phyloP scores from a whole-genome alignment of 1,140 invertebrate genomes.

The Limonius californicus region DNA sequence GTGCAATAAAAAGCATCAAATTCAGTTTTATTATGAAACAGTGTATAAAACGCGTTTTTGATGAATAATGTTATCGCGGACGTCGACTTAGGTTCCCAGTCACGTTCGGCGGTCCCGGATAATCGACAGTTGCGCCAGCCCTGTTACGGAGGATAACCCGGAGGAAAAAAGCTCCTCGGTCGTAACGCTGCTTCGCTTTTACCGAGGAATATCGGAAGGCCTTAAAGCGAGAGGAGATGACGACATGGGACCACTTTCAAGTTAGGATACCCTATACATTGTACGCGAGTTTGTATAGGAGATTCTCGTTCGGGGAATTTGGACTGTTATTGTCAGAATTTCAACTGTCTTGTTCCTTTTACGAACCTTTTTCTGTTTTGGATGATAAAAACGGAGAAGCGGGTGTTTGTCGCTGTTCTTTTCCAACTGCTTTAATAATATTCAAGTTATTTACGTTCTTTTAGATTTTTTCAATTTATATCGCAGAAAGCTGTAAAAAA shows the following conservation, averaged over 20 bases:
- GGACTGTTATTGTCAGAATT: conserved; percentile 44
- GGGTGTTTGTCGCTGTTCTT: conserved; percentile 3
- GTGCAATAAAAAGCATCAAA: conserved; percentile 33
- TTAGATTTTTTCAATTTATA: no score
- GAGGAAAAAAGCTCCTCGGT: conserved; percentile 16
- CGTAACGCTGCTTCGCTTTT: not conserved
- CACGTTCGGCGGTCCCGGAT: conserved; percentile 44
- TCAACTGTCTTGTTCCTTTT: conserved; percentile 38
- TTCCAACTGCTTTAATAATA: conserved; percentile 4
- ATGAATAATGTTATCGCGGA: conserved; percentile 44
- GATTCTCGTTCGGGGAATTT: conserved; percentile 45
- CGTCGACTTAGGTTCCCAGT: conserved; percentile 35
- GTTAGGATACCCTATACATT: conserved; percentile 37
- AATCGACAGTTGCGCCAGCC: conserved; percentile 40
- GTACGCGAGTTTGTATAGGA: conserved; percentile 41
- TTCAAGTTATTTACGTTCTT: no score
- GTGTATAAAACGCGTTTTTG: conserved; percentile 46
- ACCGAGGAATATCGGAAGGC: not conserved
- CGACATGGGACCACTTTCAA: conserved; percentile 12
- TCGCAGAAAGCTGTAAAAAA: no score
- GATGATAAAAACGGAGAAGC: conserved; percentile 15
- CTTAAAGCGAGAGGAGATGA: not conserved
- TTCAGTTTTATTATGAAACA: conserved; percentile 46
- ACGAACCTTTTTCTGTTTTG: conserved; percentile 18
- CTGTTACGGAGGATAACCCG: conserved; percentile 35